phyloP scores from a whole-genome alignment of 2,113 vertebrate genomes.

The Cyphomyrus discorhynchus region DNA sequence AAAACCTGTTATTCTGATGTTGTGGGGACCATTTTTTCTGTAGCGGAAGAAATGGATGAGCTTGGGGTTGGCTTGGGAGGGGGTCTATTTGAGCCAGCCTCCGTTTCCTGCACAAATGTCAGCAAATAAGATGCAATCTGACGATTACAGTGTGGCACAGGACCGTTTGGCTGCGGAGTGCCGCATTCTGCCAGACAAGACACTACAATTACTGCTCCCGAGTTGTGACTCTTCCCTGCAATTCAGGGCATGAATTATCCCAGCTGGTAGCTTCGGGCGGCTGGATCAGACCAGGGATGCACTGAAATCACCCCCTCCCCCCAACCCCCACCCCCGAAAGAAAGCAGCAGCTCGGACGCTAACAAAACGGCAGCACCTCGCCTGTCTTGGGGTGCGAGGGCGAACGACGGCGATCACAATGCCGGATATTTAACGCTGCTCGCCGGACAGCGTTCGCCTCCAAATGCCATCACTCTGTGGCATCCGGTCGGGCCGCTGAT shows the following conservation, averaged over 20 bases:
- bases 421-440: not conserved
- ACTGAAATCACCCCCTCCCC: conserved; percentile 22
- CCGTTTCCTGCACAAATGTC: conserved; percentile 50
- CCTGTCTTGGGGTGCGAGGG: not conserved
- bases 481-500: not conserved
- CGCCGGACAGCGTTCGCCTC: not conserved
- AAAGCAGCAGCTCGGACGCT: not conserved
- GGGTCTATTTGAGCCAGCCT: conserved; percentile 36
- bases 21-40: not conserved
- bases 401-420: not conserved
- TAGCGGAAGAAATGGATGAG: conserved; percentile 35
- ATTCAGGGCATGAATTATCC: conserved; percentile 42
- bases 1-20: conserved; percentile 17
- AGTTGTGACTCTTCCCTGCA: conserved; percentile 38
- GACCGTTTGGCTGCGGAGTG: conserved; percentile 31
- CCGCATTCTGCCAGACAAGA: conserved; percentile 42
- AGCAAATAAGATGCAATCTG: conserved; percentile 43
- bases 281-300: conserved; percentile 23
- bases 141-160: conserved; percentile 39
- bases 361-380: not conserved
- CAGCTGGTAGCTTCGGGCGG: conserved; percentile 33
- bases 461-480: not conserved
- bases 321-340: conserved; percentile 16
- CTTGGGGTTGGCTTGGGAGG: conserved; percentile 22
- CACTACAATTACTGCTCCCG: conserved; percentile 38